Evolutionary conservation across 2,797 vertebrate species (phyloP), one percentile per base, ranked within the genome.

Genomic region (Psittacula derbiana): DNA sequence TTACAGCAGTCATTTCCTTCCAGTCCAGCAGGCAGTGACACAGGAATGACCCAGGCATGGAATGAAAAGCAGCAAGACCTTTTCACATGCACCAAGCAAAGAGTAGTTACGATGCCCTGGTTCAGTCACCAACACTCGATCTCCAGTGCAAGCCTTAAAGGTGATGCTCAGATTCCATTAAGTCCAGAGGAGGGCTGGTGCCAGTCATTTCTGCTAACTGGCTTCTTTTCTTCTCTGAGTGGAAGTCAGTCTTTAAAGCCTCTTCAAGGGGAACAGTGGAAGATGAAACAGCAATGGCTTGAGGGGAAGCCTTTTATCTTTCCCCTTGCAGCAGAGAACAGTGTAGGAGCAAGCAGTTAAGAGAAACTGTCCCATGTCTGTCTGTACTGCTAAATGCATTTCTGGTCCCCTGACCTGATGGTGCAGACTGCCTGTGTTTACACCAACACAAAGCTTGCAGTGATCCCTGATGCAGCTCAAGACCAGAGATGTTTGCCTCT

Each of bases 1-100:
- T 97, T 96, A 97, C 95, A 96, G 86, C 96, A 96, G 93, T 95
- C 93, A 96, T 97, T 97, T 97, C 96, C 97, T 97, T 88, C 93
- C 86, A 97, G 91, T 96, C 93, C 91, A 87, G 71, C 93, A 95
- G 80, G 85, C 94, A 96, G 76, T 97, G 94, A 97, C 96, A 97
- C 94, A 89, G 85, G 64, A 96, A 92, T 97, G 97, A 97, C 96
- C 96, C 40, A 0, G 91, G 93, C 89, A 92, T 84, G 73, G 86
- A 94, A 95, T 93, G 93, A 94, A 94, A 96, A 96, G 75, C 86
- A 90, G 74, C 11, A 8, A 81, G 93, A 86, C 78, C 82, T 94
- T 96, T 96, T 96, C 95, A 96, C 84, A 87, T 83, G 80, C 94
- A 85, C 62, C 74, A 80, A 44, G 92, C 71, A 90, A 87, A 89